Conservation (phyloP, 2,888 invertebrate species). For the Philopedon plagiatum region DNA sequence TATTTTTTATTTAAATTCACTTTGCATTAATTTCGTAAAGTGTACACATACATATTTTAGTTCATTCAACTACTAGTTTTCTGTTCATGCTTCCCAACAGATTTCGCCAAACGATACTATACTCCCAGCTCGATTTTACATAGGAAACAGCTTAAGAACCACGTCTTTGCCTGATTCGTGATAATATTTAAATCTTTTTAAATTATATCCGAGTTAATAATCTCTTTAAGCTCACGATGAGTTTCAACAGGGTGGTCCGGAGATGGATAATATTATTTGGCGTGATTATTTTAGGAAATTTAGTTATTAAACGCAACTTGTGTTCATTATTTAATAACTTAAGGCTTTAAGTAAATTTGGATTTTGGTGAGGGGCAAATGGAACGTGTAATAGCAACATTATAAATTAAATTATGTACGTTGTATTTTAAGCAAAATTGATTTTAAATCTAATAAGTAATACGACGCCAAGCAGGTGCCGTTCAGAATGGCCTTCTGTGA, state of each 20-base stretch:
- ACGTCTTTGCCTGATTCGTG: conserved; percentile 21
- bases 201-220: conserved; percentile 34
- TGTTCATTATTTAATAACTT: conserved; percentile 10
- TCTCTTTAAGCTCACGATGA: conserved; percentile 21
- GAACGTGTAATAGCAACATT: not conserved
- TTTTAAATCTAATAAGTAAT: not conserved
- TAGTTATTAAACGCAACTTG: conserved; percentile 3
- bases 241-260: conserved; percentile 24
- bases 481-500: not conserved
- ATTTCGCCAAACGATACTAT: conserved; percentile 4
- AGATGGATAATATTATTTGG: conserved; percentile 1
- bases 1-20: no score
- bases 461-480: not conserved
- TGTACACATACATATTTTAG: not conserved
- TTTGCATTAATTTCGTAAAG: not conserved
- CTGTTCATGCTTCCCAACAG: not conserved
- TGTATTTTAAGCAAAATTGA: not conserved
- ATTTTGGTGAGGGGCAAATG: not conserved
- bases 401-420: not conserved
- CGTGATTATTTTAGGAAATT: conserved; percentile 7
- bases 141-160: conserved; percentile 21
- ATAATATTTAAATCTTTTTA: conserved; percentile 35
- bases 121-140: not conserved
- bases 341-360: not conserved
- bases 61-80: conserved; percentile 4